A percentile compares a stretch with the other conserved stretches of the same genome.
These are phyloP conservation scores for Abrostola tripartita DNA, from an alignment of 2,888 invertebrate species.

Conservation along the genomic window DNA sequence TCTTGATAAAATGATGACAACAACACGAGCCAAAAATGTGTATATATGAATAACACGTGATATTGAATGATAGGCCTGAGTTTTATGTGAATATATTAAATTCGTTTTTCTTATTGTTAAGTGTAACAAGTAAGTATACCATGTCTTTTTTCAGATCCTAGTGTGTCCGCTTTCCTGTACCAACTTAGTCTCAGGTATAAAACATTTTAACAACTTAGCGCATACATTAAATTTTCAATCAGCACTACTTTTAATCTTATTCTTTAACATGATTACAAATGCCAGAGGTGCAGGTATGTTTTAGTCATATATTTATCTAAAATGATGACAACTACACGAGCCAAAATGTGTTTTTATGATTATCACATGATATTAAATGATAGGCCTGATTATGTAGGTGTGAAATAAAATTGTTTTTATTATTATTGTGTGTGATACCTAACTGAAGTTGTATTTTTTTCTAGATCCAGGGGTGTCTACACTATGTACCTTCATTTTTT, in stretches of 20 bases:
- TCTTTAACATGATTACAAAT: too few relatives aligned
- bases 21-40: constrained; percentile 83
- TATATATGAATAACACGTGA: constrained; percentile 78
- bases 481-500: too few relatives aligned
- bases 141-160: not conserved
- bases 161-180: too few relatives aligned
- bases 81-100: constrained; percentile 4
- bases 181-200: too few relatives aligned
- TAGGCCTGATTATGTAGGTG: constrained; percentile 76
- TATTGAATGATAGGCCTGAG: constrained; percentile 81
- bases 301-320: not conserved
- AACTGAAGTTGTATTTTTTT: too few relatives aligned
- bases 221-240: too few relatives aligned
- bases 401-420: constrained; percentile 1
- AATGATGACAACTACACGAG: constrained; percentile 81
- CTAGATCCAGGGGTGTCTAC: too few relatives aligned
- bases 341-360: constrained; percentile 80
- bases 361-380: constrained; percentile 82
- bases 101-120: too few relatives aligned
- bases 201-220: too few relatives aligned
- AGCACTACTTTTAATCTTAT: too few relatives aligned
- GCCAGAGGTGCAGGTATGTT: not conserved
- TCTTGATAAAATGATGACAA: constrained; percentile 73
- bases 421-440: not conserved
- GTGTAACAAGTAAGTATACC: not conserved